Evolutionary conservation across 2,797 vertebrate genomes (phyloP), one percentile per base, ranked within the genome.

Genomic region (Buphagus erythrorhynchus): DNA sequence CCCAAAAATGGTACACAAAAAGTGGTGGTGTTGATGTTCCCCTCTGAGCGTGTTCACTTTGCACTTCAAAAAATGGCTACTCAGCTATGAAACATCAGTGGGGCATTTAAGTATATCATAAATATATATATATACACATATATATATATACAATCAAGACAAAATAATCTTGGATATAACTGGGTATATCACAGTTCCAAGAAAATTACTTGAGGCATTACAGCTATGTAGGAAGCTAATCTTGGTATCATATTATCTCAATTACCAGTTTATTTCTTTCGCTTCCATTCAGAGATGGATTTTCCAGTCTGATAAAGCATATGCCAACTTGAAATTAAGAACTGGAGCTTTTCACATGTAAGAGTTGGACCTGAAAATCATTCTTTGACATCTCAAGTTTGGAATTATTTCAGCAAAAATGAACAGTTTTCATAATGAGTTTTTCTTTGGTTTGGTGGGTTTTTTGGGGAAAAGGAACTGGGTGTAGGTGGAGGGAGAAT

Each of bases 51-150:
- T 31, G n/a, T 55, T 89, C 38, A 1, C 43, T 73, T 90, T 63
- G 43, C 13, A 40, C 22, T 68, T 80, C 78, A 78, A 42, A 81
- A 93, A 96, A 95, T 90, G 74, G 40, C 73, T 90, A 65, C 48
- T 36, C n/a, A 76, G 25, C 38, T 81, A 75, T 80, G 66, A 89
- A 91, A 55, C 8, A 86, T 68, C 76, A 88, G 16, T 72, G 21
- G n/a, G 36, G 51, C 15, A 66, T 88, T 93, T 77, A 86, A 94
- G n/a, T 29, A 14, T 25, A 59, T 76, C 33, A 43, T 36, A 62
- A 51, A 65, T 29, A 68, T 59, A 69, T 54, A 54, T 57, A 16
- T 66, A 59, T 63, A 14, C 36, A 36, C 25, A 3, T n/a, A 55
- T 17, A 26, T 38, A 25, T 73, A 51, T 74, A 29, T 54, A 16